These are phyloP conservation scores for Eucidaris tribuloides DNA, from an alignment of 35 echinoderm and acorn worm genomes.

Conservation along the genomic window DNA sequence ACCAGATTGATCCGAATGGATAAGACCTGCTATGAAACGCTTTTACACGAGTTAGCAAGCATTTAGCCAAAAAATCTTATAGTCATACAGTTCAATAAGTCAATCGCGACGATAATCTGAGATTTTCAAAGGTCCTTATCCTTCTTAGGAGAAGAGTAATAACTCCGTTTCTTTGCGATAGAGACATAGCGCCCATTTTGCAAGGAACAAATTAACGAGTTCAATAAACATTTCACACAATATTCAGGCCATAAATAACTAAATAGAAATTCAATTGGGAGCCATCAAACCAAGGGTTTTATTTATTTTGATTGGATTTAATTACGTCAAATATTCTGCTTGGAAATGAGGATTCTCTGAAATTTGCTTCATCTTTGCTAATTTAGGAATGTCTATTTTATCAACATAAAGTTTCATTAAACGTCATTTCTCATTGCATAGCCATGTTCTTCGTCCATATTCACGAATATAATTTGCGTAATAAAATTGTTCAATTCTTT, in stretches of 20 bases:
- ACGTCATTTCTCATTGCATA: not conserved
- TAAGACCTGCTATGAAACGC: not conserved
- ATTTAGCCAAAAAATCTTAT: not conserved
- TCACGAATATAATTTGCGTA: not conserved
- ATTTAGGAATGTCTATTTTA: not conserved
- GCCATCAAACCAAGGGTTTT: constrained; percentile 19
- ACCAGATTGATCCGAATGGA: not conserved
- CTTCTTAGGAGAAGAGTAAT: not conserved
- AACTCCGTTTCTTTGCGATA: no score
- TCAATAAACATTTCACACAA: not conserved
- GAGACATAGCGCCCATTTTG: not conserved
- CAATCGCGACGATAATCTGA: not conserved
- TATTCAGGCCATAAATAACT: constrained; percentile 7
- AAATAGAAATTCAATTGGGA: constrained; percentile 37
- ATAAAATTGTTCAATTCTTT: not conserved
- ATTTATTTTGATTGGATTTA: constrained; percentile 14
- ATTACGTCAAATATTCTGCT: not conserved
- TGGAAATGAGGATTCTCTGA: not conserved
- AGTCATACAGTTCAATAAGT: not conserved
- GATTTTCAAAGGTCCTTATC: not conserved
- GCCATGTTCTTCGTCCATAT: not conserved
- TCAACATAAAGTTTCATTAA: not conserved
- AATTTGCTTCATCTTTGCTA: not conserved
- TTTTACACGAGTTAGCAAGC: not conserved
- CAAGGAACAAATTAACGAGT: not conserved